Base-by-base conservation (phyloP, 23 tunicate species). In the Halocynthia aurantium region DNA sequence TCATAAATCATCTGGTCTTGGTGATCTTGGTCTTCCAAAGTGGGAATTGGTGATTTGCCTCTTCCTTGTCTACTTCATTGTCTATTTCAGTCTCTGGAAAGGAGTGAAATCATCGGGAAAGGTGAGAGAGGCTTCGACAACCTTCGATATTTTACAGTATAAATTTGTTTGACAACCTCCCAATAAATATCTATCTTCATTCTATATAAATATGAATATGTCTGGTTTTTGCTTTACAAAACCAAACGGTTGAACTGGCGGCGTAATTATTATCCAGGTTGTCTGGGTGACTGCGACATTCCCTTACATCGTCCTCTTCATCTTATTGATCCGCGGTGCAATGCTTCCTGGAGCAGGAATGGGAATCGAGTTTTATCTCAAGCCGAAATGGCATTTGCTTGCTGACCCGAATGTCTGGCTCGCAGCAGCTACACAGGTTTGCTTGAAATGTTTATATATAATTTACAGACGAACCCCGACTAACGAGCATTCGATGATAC, bases 201-300 rank as follows among this genome's bases (percentile, higher is more conserved):
- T n/a, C n/a, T n/a, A n/a, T n/a, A n/a, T n/a, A n/a, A n/a, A n/a
- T n/a, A n/a, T n/a, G n/a, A n/a, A n/a, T n/a, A n/a, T n/a, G n/a
- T n/a, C n/a, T n/a, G n/a, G n/a, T n/a, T n/a, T n/a, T n/a, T n/a
- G n/a, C n/a, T n/a, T n/a, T n/a, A n/a, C n/a, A n/a, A n/a, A n/a
- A n/a, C n/a, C n/a, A n/a, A 21, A 67, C 71, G 18, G 21, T 12
- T 67, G 9, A 67, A 67, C 62, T 57, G 12, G 11, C 62, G 62
- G 12, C 12, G 62, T 57, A 12, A 57, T 57, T 64, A 50, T 61
- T 50, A 71, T 67, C 9, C 82, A 92, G 98, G 98, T 83, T 53
- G 98, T 92, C 12, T 92, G 98, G 98, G 72, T 92, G 65, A 92
- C 98, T 6, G 98, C 98, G 17, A 92, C 93, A 6, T 86, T 92